A percentile compares a stretch with the other conserved stretches of the same genome.
Evolutionary conservation across 1,140 invertebrate genomes (phyloP).

Genomic region (Lethrus apterus): DNA sequence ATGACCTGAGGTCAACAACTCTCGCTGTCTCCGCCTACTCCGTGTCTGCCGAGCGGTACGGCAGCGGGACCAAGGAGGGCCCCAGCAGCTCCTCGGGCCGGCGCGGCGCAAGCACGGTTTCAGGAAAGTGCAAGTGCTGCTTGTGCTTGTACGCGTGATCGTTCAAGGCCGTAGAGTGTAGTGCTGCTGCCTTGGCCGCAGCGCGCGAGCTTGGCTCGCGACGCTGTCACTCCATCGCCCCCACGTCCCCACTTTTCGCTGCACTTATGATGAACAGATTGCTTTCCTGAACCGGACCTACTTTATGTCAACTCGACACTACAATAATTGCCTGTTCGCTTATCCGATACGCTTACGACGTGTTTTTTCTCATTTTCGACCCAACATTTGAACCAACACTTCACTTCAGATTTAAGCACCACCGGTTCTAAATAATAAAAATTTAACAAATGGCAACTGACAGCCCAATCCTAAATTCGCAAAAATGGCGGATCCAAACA

Average conservation of each 20-base stretch:
- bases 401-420: too few relatives aligned
- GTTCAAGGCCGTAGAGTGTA: slow-evolving; percentile 38
- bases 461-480: too few relatives aligned
- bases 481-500: too few relatives aligned
- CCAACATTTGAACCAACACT: too few relatives aligned
- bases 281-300: slow-evolving; percentile 10
- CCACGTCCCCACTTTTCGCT: slow-evolving; percentile 3
- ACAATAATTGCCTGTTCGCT: slow-evolving; percentile 8
- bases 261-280: slow-evolving; percentile 7
- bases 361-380: too few relatives aligned
- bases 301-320: slow-evolving; percentile 11
- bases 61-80: slow-evolving; percentile 9
- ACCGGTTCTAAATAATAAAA: too few relatives aligned
- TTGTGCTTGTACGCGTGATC: slow-evolving; percentile 31
- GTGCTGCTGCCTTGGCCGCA: slow-evolving; percentile 26
- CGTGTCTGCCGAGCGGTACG: slow-evolving; percentile 27
- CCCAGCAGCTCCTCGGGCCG: neutral
- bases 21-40: slow-evolving; percentile 39
- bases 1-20: slow-evolving; percentile 43
- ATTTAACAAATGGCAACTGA: too few relatives aligned
- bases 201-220: slow-evolving; percentile 33
- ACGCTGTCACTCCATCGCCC: slow-evolving; percentile 19
- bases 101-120: slow-evolving; percentile 14
- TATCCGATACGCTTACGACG: too few relatives aligned
- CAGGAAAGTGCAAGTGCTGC: slow-evolving; percentile 37